Evolutionary conservation across 2,113 vertebrate species (phyloP), one percentile per base, ranked within the genome.

Genomic region (Gallinago jamesoni): DNA sequence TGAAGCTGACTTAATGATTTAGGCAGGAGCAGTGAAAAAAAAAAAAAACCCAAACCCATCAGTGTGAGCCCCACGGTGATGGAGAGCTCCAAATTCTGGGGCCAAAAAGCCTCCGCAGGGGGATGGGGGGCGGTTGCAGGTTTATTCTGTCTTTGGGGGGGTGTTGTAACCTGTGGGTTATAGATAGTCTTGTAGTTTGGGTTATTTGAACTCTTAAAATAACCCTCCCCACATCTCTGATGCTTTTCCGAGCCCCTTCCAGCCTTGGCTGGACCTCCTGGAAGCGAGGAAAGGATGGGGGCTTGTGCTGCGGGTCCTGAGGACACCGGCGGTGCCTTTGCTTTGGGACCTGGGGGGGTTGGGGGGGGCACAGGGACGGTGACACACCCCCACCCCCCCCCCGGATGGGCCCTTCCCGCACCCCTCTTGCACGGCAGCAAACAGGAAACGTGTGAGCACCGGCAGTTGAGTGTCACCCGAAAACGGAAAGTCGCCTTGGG

Each of bases 401-500:
- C 33, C 1, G 12, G 41, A 8, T 0, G 39, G 45, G 39, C 28
- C 64, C 73, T 84, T 62, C 62, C 63, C 19, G 1, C 87, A 14
- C 23, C 53, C 39, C 20, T 0, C 45, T 73, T 3, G 39, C 74
- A 30, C 5, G 0, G 24, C 50, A 1, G 84, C 89, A 89, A 95
- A 96, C 96, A 97, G 96, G 96, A 97, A 97, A 63, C 0, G 59
- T 43, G 75, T 2, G 83, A 81, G 64, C 78, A 2, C 6, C 27
- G 23, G 75, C 89, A 21, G 84, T 95, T 92, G 81, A 33, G 67
- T 7, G 75, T 37, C 59, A 96, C 47, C 78, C 67, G 0, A 39
- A 15, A 86, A 3, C 94, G 82, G 96, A 94, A 96, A 87, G 80
- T 1, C 2, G 87, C 95, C 94, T 97, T 96, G 95, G 27, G 96